These are phyloP conservation scores for Folsomia candida DNA, from an alignment of 2,888 invertebrate species.

Conservation along the genomic window DNA sequence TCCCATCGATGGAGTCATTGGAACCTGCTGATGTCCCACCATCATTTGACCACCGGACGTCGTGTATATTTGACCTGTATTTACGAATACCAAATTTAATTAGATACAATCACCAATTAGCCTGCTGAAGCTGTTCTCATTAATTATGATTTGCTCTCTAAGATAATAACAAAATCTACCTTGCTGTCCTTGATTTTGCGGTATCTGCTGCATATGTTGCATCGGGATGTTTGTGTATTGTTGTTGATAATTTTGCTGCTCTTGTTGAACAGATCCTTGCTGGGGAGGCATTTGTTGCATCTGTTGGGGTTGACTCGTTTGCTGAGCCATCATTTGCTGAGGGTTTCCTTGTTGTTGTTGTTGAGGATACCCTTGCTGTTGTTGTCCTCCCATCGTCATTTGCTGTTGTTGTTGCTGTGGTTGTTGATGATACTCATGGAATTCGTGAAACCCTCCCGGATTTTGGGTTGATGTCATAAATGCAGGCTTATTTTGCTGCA, in stretches of 20 bases:
- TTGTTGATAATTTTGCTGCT: conserved; percentile 35
- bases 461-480: conserved; percentile 51
- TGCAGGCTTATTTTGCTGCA: conserved; percentile 40
- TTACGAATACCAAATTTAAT: conserved; percentile 9
- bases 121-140: too few relatives aligned
- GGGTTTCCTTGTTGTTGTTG: conserved; percentile 51
- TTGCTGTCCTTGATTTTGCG: conserved; percentile 31
- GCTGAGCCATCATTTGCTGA: conserved; percentile 42
- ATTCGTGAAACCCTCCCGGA: not conserved
- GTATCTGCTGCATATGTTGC: conserved; percentile 53
- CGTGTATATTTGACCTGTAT: conserved; percentile 19
- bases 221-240: conserved; percentile 46
- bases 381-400: conserved; percentile 41
- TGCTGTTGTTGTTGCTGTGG: too few relatives aligned
- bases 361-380: conserved; percentile 50
- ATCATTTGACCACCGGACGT: conserved; percentile 36
- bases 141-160: too few relatives aligned
- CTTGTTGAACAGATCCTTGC: conserved; percentile 16
- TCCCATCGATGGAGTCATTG: conserved; percentile 30
- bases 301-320: conserved; percentile 18
- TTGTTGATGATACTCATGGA: conserved; percentile 37
- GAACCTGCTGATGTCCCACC: conserved; percentile 33
- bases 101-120: not conserved
- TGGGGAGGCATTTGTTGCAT: conserved; percentile 43
- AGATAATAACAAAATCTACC: too few relatives aligned